Percentiles rank a stretch among this genome's conserved stretches.
These are phyloP conservation scores for Plusia festucae DNA, from an alignment of 2,888 invertebrate species.

Conservation along the genomic window DNA sequence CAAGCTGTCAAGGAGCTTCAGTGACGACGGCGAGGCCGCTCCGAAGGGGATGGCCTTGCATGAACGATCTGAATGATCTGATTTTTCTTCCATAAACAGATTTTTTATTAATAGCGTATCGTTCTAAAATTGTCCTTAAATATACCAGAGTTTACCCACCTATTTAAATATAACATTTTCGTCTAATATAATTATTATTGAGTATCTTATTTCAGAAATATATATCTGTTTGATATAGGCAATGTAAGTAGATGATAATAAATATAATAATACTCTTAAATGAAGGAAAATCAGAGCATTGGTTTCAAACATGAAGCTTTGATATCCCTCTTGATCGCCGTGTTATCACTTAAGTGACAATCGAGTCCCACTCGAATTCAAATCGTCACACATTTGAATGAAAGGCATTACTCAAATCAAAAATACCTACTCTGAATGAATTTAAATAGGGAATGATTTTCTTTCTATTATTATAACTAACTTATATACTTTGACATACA, in stretches of 20 bases:
- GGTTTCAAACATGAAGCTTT: conserved; percentile 33
- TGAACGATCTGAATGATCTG: conserved; percentile 53
- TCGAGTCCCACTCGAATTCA: conserved; percentile 3
- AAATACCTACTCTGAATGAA: conserved; percentile 7
- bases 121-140: conserved; percentile 35
- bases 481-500: too few relatives aligned
- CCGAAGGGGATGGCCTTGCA: conserved; percentile 83
- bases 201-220: conserved; percentile 22
- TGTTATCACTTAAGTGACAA: background rate
- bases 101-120: conserved; percentile 33
- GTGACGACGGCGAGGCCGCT: conserved; percentile 87
- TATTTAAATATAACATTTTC: conserved; percentile 42
- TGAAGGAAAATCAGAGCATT: conserved; percentile 57
- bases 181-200: conserved; percentile 37
- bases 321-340: conserved; percentile 32
- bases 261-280: conserved; percentile 13
- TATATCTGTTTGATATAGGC: conserved; percentile 24
- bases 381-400: background rate
- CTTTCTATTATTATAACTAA: background rate
- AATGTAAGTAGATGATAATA: conserved; percentile 13
- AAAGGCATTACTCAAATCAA: conserved; percentile 14
- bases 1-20: conserved; percentile 95
- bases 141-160: conserved; percentile 25
- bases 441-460: conserved; percentile 14
- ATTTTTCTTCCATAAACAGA: conserved; percentile 51